Evolutionary conservation across 2,113 vertebrate species (phyloP).

Genomic region (Mirounga angustirostris): DNA sequence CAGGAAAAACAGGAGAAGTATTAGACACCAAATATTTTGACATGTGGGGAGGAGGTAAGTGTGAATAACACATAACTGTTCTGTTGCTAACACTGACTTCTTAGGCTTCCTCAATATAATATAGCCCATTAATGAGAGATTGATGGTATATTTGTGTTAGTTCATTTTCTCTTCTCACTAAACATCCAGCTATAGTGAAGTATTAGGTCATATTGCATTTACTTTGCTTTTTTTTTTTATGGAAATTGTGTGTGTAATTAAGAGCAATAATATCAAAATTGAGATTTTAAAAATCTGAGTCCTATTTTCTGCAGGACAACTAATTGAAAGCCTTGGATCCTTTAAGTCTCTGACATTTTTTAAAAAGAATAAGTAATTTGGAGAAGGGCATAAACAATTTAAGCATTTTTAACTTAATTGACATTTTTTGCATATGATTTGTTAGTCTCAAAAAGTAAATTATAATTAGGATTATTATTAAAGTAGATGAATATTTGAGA

Average conservation of each 20-base stretch:
- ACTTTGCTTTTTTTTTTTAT: not conserved
- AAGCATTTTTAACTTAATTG: not conserved
- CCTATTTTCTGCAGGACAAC: not conserved
- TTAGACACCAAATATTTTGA: constrained; percentile 93
- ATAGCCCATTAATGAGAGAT: not conserved
- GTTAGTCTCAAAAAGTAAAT: not conserved
- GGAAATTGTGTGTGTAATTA: not conserved
- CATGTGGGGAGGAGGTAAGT: constrained; percentile 97
- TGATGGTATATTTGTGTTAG: not conserved
- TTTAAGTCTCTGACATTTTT: not conserved
- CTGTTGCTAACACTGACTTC: not conserved
- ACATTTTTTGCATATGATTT: not conserved
- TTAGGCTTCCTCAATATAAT: not conserved
- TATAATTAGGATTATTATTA: not conserved
- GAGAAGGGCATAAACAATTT: not conserved
- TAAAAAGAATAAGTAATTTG: not conserved
- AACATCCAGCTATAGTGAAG: not conserved
- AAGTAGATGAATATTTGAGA: not conserved
- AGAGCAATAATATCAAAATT: not conserved
- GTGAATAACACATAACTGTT: not conserved
- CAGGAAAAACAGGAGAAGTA: constrained; percentile 93
- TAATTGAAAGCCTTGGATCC: not conserved
- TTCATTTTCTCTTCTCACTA: not conserved
- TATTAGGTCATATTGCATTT: not conserved
- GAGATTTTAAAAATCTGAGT: not conserved